Conservation (phyloP, 2,113 vertebrate genomes). For the Barnardius zonarius region DNA sequence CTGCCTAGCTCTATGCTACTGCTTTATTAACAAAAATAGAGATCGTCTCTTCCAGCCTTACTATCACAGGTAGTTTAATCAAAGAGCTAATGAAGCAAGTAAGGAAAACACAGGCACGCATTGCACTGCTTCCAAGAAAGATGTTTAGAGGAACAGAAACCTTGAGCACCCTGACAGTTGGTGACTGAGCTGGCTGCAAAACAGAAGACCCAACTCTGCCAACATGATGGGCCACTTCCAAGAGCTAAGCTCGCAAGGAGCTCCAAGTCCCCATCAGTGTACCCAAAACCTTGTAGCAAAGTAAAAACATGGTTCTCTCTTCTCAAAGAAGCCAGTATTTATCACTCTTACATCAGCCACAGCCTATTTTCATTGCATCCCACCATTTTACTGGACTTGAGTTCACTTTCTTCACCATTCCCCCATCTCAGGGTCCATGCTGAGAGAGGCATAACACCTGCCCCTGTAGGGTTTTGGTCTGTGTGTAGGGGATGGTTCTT, state of each 20-base stretch:
- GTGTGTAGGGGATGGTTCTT: not conserved
- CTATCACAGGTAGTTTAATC: conserved; percentile 26
- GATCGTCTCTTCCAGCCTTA: not conserved
- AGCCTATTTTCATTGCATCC: not conserved
- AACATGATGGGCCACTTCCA: conserved; percentile 24
- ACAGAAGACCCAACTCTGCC: not conserved
- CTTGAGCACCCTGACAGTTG: conserved; percentile 3
- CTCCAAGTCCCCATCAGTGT: not conserved
- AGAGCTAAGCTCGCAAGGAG: not conserved
- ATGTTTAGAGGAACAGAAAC: conserved; percentile 31
- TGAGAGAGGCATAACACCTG: not conserved
- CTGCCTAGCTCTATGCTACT: not conserved
- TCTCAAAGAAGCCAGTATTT: not conserved
- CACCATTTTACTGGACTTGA: not conserved
- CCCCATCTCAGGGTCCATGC: not conserved
- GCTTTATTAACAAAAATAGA: not conserved
- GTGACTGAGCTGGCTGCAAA: conserved; percentile 38
- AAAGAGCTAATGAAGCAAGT: conserved; percentile 17
- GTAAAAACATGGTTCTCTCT: not conserved
- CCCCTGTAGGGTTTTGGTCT: not conserved
- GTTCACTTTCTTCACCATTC: not conserved
- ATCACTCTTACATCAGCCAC: not conserved
- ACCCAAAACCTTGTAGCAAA: conserved; percentile 1
- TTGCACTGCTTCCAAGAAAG: not conserved
- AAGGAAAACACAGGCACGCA: not conserved